phyloP scores from a whole-genome alignment of 1,140 invertebrate species.

The Eufriesea mexicana region DNA sequence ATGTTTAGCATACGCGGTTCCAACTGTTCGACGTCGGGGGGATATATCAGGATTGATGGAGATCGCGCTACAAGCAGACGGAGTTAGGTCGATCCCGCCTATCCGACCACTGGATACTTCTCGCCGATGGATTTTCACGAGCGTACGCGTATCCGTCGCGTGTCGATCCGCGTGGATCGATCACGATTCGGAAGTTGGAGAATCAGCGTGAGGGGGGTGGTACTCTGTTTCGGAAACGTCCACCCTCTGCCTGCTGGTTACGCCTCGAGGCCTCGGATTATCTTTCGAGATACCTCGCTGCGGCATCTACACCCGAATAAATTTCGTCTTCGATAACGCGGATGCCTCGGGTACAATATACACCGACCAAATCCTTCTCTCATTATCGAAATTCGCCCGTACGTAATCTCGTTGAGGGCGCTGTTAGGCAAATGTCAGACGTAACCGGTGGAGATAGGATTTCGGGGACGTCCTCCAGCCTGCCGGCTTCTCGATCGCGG shows the following conservation, averaged over 20 bases:
- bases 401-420: background rate
- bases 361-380: background rate
- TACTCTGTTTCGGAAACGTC: background rate
- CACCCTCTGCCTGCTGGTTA: background rate
- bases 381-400: background rate
- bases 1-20: slow-evolving; percentile 2
- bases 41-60: background rate
- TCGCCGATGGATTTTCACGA: background rate
- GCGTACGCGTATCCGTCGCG: background rate
- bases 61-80: background rate
- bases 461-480: background rate
- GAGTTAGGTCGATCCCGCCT: background rate
- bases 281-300: background rate
- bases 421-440: too few relatives aligned
- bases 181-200: background rate
- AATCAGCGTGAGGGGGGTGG: background rate
- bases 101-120: background rate
- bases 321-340: background rate
- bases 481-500: background rate
- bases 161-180: background rate
- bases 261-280: background rate
- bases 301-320: too few relatives aligned
- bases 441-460: background rate
- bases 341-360: background rate
- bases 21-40: background rate